phyloP scores from a whole-genome alignment of 2,888 invertebrate genomes.

The Lycia hirtaria region DNA sequence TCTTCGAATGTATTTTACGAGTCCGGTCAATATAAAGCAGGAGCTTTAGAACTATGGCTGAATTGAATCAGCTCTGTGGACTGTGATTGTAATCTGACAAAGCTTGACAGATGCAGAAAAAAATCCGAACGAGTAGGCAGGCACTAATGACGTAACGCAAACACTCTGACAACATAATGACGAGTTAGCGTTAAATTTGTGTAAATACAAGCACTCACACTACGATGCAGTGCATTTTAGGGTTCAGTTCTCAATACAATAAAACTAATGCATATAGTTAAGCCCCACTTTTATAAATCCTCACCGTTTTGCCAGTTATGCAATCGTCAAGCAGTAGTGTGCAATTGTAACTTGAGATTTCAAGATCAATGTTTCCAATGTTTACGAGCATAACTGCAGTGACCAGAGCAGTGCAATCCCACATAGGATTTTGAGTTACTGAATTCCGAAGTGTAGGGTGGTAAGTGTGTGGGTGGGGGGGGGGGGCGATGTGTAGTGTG shows the following conservation, averaged over 20 bases:
- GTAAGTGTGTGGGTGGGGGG: no score
- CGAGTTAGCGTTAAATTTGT: constrained; percentile 63
- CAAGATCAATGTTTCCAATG: no score
- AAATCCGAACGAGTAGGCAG: constrained; percentile 54
- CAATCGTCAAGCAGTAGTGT: no score
- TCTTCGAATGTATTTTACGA: neutral
- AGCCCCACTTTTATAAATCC: no score
- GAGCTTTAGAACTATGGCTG: neutral
- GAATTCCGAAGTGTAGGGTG: no score
- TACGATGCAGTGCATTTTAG: constrained; percentile 43
- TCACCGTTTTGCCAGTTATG: no score
- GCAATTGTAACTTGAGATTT: no score
- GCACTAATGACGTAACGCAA: constrained; percentile 63
- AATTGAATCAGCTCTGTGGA: neutral
- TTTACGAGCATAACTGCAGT: no score
- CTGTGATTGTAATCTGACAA: constrained; percentile 25
- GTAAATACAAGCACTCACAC: constrained; percentile 54
- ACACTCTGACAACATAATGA: constrained; percentile 62
- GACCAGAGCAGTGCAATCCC: no score
- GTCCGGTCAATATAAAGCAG: neutral
- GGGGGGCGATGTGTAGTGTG: no score
- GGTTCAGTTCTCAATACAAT: constrained; percentile 41
- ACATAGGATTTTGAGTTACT: no score
- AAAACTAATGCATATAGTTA: no score
- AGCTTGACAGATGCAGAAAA: constrained; percentile 42